These are phyloP conservation scores for Mola mola DNA, from an alignment of 2,113 vertebrate species.

Conservation along the genomic window DNA sequence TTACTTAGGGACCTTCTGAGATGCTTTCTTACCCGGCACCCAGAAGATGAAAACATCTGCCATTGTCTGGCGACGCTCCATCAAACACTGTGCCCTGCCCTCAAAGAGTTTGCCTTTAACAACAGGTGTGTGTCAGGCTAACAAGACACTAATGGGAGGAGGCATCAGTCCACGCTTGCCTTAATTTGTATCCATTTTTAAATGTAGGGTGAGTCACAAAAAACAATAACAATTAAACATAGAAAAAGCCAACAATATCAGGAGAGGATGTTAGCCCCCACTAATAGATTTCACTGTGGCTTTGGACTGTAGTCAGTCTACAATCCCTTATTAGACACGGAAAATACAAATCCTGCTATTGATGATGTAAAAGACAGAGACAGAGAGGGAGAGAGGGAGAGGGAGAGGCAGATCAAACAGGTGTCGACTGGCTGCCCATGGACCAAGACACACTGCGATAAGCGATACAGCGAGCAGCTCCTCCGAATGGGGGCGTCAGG, in stretches of 20 bases:
- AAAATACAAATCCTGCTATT: too few species aligned
- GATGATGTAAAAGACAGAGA: constrained; percentile 33
- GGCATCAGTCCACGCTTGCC: neutral
- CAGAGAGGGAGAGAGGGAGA: constrained; percentile 42
- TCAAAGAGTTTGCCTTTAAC: constrained; percentile 44
- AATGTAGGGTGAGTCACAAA: too few species aligned
- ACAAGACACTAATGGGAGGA: constrained; percentile 16
- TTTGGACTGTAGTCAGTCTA: too few species aligned
- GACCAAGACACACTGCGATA: constrained; percentile 51
- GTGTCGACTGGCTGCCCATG: constrained; percentile 72
- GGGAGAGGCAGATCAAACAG: constrained; percentile 77
- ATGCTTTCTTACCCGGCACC: constrained; percentile 34
- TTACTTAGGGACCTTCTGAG: constrained; percentile 59
- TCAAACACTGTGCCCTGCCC: constrained; percentile 44
- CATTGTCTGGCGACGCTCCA: constrained; percentile 38
- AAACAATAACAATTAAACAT: too few species aligned
- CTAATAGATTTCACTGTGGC: too few species aligned
- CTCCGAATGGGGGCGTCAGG: constrained; percentile 39
- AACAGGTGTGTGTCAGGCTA: constrained; percentile 61
- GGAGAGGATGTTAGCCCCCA: too few species aligned
- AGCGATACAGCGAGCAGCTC: constrained; percentile 39
- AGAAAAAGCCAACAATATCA: too few species aligned
- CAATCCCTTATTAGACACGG: too few species aligned
- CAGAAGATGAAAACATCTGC: constrained; percentile 69
- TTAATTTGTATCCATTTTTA: too few species aligned